Conservation (phyloP, 2,888 invertebrate genomes). For the Lithophane socia region DNA sequence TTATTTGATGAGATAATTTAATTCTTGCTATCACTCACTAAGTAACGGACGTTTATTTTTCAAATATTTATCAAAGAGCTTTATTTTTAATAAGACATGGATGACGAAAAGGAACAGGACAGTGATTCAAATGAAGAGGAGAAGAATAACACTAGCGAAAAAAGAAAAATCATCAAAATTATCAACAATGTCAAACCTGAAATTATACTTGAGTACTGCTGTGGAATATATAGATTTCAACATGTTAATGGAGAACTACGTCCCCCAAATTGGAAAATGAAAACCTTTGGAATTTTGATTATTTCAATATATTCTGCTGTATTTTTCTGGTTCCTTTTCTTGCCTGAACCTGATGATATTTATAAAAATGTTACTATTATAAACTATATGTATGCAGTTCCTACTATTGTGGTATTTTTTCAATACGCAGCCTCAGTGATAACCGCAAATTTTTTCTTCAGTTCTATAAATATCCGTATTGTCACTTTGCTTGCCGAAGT, state of each 20-base stretch:
- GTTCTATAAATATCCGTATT: constrained; percentile 66
- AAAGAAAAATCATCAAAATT: constrained; percentile 26
- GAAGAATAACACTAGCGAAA: constrained; percentile 5
- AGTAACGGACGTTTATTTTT: too few relatives aligned
- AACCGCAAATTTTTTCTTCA: constrained; percentile 55
- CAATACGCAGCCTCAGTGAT: constrained; percentile 69
- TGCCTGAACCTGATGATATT: neutral
- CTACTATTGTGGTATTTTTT: constrained; percentile 62
- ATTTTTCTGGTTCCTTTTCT: constrained; percentile 22
- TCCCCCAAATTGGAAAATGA: constrained; percentile 37
- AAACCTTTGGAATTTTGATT: constrained; percentile 26
- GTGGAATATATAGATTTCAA: constrained; percentile 42
- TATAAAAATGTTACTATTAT: neutral
- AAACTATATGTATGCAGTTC: neutral
- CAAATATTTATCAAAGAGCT: too few relatives aligned
- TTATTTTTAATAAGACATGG: too few relatives aligned
- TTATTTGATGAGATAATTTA: too few relatives aligned
- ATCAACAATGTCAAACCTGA: constrained; percentile 19
- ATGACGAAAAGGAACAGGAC: too few relatives aligned
- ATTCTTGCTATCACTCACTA: too few relatives aligned
- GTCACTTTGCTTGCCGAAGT: constrained; percentile 67
- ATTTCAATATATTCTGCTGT: constrained; percentile 8
- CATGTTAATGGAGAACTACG: constrained; percentile 24
- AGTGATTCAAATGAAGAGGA: too few relatives aligned
- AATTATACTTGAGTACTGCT: constrained; percentile 35